A percentile compares a stretch with the other conserved stretches of the same genome.
These are phyloP conservation scores for Dasypus novemcinctus DNA, from an alignment of 2,113 vertebrate species.

Conservation along the genomic window DNA sequence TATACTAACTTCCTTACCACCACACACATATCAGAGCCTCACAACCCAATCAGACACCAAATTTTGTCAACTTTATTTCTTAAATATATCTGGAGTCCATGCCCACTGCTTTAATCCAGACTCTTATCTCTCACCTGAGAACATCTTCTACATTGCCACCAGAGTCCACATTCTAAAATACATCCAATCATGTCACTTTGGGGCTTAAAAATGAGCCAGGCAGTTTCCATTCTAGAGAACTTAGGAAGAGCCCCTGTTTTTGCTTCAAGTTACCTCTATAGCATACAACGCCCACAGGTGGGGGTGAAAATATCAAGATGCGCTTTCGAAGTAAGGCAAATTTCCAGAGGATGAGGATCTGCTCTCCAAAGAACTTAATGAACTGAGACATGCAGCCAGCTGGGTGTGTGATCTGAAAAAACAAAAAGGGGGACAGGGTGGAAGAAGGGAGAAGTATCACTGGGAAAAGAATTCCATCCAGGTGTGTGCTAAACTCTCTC, in stretches of 20 bases:
- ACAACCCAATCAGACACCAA: background rate
- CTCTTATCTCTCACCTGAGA: background rate
- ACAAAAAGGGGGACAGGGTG: background rate
- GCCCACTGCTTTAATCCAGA: background rate
- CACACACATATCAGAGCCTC: background rate
- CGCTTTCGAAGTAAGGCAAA: conserved; percentile 96
- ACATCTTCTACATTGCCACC: too few relatives aligned
- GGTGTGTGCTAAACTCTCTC: rapidly evolving
- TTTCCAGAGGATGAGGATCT: conserved; percentile 98
- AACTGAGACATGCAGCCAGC: conserved; percentile 99
- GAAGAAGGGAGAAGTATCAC: background rate
- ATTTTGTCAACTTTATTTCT: background rate
- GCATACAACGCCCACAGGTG: conserved; percentile 97
- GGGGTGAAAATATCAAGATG: conserved; percentile 96
- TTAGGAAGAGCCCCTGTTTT: background rate
- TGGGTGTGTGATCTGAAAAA: conserved; percentile 95
- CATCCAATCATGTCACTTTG: background rate
- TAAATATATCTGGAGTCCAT: background rate
- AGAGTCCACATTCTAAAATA: background rate
- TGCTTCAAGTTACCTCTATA: conserved; percentile 90
- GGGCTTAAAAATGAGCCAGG: background rate
- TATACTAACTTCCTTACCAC: background rate
- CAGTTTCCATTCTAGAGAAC: too few relatives aligned
- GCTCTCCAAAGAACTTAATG: conserved; percentile 98
- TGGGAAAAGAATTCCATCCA: background rate